Conservation (phyloP, 1,140 invertebrate species). For the Conus ventricosus region DNA sequence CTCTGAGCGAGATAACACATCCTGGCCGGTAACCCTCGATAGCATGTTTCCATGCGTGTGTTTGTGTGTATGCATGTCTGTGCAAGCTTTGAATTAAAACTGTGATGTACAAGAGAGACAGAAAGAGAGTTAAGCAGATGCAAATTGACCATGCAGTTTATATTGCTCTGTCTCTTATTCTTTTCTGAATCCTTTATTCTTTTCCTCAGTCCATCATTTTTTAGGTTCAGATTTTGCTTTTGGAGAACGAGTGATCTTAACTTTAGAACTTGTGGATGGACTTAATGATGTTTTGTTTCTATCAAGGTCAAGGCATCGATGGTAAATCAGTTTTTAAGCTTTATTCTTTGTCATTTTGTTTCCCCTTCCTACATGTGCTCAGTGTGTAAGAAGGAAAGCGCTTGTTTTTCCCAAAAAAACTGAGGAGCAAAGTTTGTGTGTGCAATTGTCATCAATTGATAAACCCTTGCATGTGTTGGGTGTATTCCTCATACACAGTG, state of each 20-base stretch:
- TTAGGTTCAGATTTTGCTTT: background rate
- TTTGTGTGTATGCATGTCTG: conserved; percentile 5
- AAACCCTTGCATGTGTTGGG: too few species aligned
- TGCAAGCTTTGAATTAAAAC: background rate
- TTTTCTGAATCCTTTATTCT: background rate
- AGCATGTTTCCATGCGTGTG: background rate
- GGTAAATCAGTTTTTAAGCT: background rate
- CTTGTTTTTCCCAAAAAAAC: too few species aligned
- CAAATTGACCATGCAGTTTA: background rate
- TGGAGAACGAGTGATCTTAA: background rate
- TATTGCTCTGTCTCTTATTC: background rate
- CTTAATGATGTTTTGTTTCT: background rate
- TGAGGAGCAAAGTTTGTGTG: too few species aligned
- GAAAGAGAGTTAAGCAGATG: background rate
- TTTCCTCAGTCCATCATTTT: background rate
- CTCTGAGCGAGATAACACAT: too few species aligned
- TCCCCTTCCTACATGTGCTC: too few species aligned
- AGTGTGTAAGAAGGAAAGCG: too few species aligned
- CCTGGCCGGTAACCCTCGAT: too few species aligned
- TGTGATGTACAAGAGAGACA: background rate
- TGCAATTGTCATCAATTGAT: too few species aligned
- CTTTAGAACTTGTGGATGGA: background rate
- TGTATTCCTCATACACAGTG: too few species aligned
- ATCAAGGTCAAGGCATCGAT: background rate
- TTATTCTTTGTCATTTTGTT: too few species aligned